phyloP scores from a whole-genome alignment of 1,140 invertebrate species.

The Apis laboriosa region DNA sequence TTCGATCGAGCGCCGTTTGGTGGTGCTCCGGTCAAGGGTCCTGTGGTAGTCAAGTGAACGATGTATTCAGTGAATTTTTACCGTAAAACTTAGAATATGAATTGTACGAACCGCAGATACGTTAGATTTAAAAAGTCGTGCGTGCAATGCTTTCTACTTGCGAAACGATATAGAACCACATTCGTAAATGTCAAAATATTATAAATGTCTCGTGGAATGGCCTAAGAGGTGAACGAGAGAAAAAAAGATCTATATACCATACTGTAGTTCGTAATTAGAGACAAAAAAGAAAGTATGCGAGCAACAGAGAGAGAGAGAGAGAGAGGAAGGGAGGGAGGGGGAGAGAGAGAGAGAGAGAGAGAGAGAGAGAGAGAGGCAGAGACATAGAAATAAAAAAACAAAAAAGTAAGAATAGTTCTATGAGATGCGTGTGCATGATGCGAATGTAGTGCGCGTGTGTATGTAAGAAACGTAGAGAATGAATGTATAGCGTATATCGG shows the following conservation, averaged over 20 bases:
- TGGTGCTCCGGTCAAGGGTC: background rate
- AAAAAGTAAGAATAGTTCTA: conserved; percentile 21
- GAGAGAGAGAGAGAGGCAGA: conserved; percentile 20
- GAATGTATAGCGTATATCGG: conserved; percentile 59
- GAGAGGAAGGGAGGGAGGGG: no score
- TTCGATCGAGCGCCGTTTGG: conserved; percentile 14
- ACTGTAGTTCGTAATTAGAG: conserved; percentile 54
- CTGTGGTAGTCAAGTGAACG: conserved; percentile 21
- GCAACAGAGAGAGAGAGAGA: background rate
- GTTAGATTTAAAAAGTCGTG: background rate
- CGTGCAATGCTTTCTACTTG: conserved; percentile 18
- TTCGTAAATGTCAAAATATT: background rate
- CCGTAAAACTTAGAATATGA: conserved; percentile 53
- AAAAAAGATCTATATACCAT: conserved; percentile 11
- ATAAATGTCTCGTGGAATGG: conserved; percentile 32
- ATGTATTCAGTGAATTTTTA: conserved; percentile 57
- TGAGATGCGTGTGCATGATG: background rate
- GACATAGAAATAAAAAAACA: conserved; percentile 39
- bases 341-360: conserved; percentile 47
- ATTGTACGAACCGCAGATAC: conserved; percentile 24
- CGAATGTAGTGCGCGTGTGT: conserved; percentile 36
- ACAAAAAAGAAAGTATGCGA: conserved; percentile 25
- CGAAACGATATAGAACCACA: background rate
- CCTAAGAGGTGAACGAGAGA: conserved; percentile 35
- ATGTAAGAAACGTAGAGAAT: conserved; percentile 35